Evolutionary conservation across 2,888 invertebrate genomes (phyloP).

Genomic region (Aleiodes leptofemur): DNA sequence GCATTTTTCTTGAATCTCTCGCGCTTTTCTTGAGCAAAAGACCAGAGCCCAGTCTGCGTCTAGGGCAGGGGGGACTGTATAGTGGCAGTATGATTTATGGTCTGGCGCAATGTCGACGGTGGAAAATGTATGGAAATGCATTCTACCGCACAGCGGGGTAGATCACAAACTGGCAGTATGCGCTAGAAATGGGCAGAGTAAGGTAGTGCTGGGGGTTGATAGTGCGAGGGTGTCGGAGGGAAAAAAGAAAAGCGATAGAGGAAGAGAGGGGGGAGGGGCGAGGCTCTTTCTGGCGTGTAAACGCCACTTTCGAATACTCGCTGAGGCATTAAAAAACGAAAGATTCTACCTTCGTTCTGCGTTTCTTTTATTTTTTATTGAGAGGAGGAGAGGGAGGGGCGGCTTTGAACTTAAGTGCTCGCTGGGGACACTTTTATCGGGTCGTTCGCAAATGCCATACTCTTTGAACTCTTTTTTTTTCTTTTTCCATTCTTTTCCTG

Average conservation of each 20-base stretch:
- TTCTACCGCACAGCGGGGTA: slow-evolving; percentile 53
- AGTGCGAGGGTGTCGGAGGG: slow-evolving; percentile 14
- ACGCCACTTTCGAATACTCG: slow-evolving; percentile 49
- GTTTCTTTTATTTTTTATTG: slow-evolving; percentile 36
- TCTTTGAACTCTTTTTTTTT: slow-evolving; percentile 16
- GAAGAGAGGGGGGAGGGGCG: slow-evolving; percentile 30
- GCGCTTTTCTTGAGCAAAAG: slow-evolving; percentile 3
- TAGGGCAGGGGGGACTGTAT: slow-evolving; percentile 10
- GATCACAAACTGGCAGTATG: slow-evolving; percentile 54
- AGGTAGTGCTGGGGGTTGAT: slow-evolving; percentile 27
- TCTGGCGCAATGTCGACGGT: slow-evolving; percentile 42
- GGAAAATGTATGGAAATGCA: slow-evolving; percentile 63
- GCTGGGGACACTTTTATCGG: slow-evolving; percentile 43
- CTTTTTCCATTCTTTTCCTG: slow-evolving; percentile 9
- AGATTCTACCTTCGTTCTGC: slow-evolving; percentile 24
- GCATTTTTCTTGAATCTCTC: not conserved
- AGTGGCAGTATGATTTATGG: slow-evolving; percentile 48
- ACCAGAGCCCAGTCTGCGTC: not conserved
- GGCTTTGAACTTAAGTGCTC: slow-evolving; percentile 46
- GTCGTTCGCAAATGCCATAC: slow-evolving; percentile 50
- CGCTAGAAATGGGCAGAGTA: slow-evolving; percentile 41
- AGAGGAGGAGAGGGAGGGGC: not conserved
- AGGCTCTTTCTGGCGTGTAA: slow-evolving; percentile 43
- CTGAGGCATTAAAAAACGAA: slow-evolving; percentile 52
- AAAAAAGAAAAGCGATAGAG: slow-evolving; percentile 1